Evolutionary conservation across 1,140 invertebrate species (phyloP), one percentile per base, ranked within the genome.

Genomic region (Nylanderia fulva): DNA sequence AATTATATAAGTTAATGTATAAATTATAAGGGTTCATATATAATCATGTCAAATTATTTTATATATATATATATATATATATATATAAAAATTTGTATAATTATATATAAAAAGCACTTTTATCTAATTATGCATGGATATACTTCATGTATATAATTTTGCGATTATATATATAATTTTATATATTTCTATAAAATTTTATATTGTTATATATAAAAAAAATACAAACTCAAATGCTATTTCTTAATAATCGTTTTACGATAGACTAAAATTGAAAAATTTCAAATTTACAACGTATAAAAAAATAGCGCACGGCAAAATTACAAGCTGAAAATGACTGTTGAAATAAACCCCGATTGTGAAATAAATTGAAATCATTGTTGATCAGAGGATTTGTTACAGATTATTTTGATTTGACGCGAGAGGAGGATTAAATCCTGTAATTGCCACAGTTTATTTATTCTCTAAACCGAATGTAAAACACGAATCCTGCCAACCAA

Each of bases 201-300:
- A n/a, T n/a, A n/a, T n/a, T n/a, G n/a, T n/a, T n/a, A n/a, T n/a
- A n/a, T n/a, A n/a, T n/a, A n/a, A n/a, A n/a, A n/a, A n/a, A n/a
- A n/a, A n/a, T 48, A 48, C 9, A 21, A 21, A 4, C 9, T 45
- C 0, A 48, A 71, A 71, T 18, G 7, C 7, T 45, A 45, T 52
- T 71, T 71, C 15, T 48, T 39, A 66, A 48, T 71, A 6, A 68
- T 68, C n/a, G 48, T 71, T 48, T 29, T 36, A 29, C 8, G 9
- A 24, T 27, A 66, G 3, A 66, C 24, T 29, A 29, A 48, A 29
- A 48, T 18, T 56, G 15, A 24, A 13, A 21, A 72, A 6, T 36
- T 54, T 52, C 11, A 9, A 21, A 21, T 56, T 24, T 21, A 56
- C 8, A 42, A 15, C 54, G 6, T 21, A 9, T 27, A 24, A 15